Evolutionary conservation across 2,888 invertebrate genomes (phyloP).

Genomic region (Acanthosepion esculentum): DNA sequence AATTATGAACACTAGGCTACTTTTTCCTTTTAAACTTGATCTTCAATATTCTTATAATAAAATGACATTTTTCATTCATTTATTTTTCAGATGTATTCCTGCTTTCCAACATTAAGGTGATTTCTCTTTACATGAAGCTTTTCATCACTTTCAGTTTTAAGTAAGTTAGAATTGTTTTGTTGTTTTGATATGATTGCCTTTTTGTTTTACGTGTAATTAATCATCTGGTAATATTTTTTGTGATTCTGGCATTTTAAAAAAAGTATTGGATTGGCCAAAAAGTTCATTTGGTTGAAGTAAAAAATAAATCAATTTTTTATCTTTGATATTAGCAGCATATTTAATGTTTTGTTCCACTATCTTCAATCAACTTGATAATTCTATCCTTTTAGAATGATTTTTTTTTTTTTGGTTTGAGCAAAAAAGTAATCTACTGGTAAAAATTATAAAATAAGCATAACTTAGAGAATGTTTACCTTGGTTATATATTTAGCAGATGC

Average conservation of each 20-base stretch:
- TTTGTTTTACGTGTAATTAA: background rate
- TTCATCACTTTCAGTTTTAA: background rate
- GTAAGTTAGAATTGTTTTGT: background rate
- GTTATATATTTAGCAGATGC: too few relatives aligned
- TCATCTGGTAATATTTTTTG: background rate
- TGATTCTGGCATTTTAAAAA: background rate
- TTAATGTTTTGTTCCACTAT: too few relatives aligned
- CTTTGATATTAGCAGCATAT: too few relatives aligned
- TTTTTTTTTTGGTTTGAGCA: too few relatives aligned
- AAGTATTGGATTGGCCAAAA: background rate
- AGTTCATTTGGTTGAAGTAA: background rate
- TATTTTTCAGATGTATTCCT: background rate
- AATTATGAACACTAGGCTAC: too few relatives aligned
- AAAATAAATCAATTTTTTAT: too few relatives aligned
- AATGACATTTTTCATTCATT: background rate
- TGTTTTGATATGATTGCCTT: background rate
- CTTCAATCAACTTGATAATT: too few relatives aligned
- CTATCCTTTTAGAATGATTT: too few relatives aligned
- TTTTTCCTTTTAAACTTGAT: too few relatives aligned
- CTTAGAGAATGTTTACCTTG: too few relatives aligned
- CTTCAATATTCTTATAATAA: background rate
- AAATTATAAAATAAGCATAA: too few relatives aligned
- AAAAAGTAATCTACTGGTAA: too few relatives aligned
- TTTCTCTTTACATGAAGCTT: background rate
- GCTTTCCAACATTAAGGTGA: background rate